Percentiles rank a stretch among this genome's conserved stretches.
phyloP scores from a whole-genome alignment of 2,113 vertebrate genomes.

The Atractosteus spatula region DNA sequence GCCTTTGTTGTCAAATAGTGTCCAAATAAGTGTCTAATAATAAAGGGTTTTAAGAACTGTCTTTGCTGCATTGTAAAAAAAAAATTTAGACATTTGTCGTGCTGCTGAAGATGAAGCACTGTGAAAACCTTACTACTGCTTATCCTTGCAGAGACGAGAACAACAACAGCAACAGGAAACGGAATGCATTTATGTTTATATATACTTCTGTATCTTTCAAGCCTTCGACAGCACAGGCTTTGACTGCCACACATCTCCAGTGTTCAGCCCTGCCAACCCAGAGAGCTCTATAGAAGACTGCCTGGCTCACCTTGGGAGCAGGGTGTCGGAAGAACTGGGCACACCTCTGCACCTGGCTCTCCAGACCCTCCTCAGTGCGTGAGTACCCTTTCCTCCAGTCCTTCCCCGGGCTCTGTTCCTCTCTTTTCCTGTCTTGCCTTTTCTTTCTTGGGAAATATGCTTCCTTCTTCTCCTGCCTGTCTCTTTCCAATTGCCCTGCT shows the following conservation, averaged over 20 bases:
- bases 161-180: too few species aligned
- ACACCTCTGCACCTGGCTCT: slow-evolving; percentile 68
- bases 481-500: neutral
- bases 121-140: too few species aligned
- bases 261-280: slow-evolving; percentile 83
- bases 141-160: too few species aligned
- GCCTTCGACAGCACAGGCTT: slow-evolving; percentile 79
- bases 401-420: neutral
- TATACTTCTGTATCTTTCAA: slow-evolving; percentile 41
- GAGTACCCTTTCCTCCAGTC: slow-evolving; percentile 46
- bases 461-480: too few species aligned
- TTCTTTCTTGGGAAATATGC: neutral
- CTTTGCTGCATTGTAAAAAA: too few species aligned
- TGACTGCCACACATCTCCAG: slow-evolving; percentile 78
- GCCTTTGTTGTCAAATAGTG: too few species aligned
- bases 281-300: slow-evolving; percentile 85
- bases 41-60: too few species aligned
- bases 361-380: slow-evolving; percentile 78
- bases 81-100: too few species aligned
- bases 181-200: slow-evolving; percentile 10
- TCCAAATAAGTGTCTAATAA: too few species aligned
- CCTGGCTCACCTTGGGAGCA: slow-evolving; percentile 76
- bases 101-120: too few species aligned
- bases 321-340: slow-evolving; percentile 66
- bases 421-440: neutral